Conservation (phyloP, 2,113 vertebrate genomes). For the Circaetus gallicus region DNA sequence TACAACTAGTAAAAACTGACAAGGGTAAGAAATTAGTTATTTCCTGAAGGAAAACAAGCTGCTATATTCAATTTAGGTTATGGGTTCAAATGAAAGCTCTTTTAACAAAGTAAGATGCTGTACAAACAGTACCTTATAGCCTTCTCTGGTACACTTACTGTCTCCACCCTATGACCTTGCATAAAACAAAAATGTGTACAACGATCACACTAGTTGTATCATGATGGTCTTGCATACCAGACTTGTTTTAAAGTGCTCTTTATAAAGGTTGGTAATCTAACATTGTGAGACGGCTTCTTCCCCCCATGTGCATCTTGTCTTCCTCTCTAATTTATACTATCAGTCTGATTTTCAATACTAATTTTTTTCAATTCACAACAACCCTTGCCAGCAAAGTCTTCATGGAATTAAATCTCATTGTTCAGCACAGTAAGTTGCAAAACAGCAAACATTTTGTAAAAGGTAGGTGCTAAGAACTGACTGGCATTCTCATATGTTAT, state of each 20-base stretch:
- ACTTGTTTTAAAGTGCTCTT: not conserved
- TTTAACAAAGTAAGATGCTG: not conserved
- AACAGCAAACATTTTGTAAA: not conserved
- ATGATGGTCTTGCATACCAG: not conserved
- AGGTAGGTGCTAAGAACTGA: slow-evolving; percentile 60
- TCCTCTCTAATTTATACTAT: not conserved
- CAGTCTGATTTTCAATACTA: not conserved
- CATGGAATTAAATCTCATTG: not conserved
- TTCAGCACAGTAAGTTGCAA: not conserved
- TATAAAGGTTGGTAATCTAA: not conserved
- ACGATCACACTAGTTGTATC: not conserved
- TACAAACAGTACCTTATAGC: not conserved
- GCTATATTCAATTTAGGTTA: not conserved
- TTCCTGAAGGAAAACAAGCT: not conserved
- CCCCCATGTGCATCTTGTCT: not conserved
- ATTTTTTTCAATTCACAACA: not conserved
- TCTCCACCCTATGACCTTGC: not conserved
- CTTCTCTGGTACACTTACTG: slow-evolving; percentile 10
- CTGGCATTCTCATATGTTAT: slow-evolving; percentile 71
- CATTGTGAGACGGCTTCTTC: not conserved
- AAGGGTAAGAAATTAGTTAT: not conserved
- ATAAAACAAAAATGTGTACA: not conserved
- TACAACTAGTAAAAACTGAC: not conserved
- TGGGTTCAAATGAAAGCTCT: not conserved
- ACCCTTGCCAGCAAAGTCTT: not conserved